Conservation (phyloP, 2,797 vertebrate species). For the Fratercula arctica region DNA sequence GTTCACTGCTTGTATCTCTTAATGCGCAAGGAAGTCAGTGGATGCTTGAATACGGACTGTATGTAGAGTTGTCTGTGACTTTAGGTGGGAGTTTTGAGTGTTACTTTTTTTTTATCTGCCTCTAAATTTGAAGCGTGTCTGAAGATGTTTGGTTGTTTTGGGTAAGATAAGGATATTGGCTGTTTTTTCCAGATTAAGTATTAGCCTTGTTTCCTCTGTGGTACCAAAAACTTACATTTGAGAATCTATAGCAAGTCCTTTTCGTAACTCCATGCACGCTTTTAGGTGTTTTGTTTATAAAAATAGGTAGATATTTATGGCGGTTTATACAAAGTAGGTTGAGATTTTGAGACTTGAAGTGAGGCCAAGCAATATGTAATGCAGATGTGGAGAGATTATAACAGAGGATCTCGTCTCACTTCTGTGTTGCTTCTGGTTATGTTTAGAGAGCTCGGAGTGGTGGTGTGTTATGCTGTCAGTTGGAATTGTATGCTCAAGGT, state of each 20-base stretch:
- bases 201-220: neutral
- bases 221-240: neutral
- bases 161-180: neutral
- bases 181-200: neutral
- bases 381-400: neutral
- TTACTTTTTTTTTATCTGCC: neutral
- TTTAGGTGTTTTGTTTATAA: neutral
- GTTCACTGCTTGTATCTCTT: neutral
- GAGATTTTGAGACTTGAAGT: neutral
- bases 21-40: neutral
- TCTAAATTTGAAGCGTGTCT: neutral
- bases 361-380: neutral
- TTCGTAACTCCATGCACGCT: neutral
- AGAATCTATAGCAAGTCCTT: neutral
- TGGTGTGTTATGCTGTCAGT: neutral
- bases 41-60: neutral
- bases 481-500: conserved; percentile 14
- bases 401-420: neutral
- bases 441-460: neutral
- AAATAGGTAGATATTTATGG: neutral
- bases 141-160: neutral
- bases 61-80: neutral
- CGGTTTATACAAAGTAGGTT: neutral
- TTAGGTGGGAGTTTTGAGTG: neutral
- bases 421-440: neutral